phyloP scores from a whole-genome alignment of 2,888 invertebrate species.

The Philaethria dido region DNA sequence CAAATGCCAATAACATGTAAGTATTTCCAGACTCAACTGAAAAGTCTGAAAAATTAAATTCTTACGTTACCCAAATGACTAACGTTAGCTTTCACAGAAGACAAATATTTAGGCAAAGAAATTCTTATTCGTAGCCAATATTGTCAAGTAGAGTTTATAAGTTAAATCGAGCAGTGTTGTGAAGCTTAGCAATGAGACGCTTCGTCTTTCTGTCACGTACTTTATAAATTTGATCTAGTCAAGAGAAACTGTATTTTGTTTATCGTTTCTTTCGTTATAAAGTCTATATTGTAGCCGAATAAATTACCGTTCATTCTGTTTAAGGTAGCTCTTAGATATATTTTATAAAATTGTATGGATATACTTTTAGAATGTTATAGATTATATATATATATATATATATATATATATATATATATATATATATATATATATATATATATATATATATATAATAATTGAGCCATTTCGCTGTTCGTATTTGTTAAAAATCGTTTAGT shows the following conservation, averaged over 20 bases:
- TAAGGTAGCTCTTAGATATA: neutral
- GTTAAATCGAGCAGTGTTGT: constrained; percentile 45
- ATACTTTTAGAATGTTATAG: neutral
- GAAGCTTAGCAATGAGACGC: constrained; percentile 43
- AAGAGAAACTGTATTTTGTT: constrained; percentile 37
- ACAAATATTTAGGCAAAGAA: constrained; percentile 39
- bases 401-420: too few relatives aligned
- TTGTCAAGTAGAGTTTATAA: constrained; percentile 44
- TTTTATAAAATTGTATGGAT: neutral
- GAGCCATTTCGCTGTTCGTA: too few relatives aligned
- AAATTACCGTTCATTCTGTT: neutral
- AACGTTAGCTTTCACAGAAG: constrained; percentile 23
- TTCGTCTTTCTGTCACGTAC: constrained; percentile 45
- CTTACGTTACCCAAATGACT: constrained; percentile 19
- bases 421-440: too few relatives aligned
- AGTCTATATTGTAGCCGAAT: constrained; percentile 18
- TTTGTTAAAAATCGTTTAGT: too few relatives aligned
- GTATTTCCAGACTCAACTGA: neutral
- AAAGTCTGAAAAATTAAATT: constrained; percentile 14
- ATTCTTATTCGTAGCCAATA: constrained; percentile 43
- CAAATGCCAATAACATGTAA: neutral
- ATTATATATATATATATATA: neutral
- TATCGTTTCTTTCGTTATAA: constrained; percentile 30
- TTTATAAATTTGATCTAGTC: constrained; percentile 48
- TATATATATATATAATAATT: too few relatives aligned